Evolutionary conservation across 2,113 vertebrate genomes (phyloP), one percentile per base, ranked within the genome.

Genomic region (Spea multiplicata): DNA sequence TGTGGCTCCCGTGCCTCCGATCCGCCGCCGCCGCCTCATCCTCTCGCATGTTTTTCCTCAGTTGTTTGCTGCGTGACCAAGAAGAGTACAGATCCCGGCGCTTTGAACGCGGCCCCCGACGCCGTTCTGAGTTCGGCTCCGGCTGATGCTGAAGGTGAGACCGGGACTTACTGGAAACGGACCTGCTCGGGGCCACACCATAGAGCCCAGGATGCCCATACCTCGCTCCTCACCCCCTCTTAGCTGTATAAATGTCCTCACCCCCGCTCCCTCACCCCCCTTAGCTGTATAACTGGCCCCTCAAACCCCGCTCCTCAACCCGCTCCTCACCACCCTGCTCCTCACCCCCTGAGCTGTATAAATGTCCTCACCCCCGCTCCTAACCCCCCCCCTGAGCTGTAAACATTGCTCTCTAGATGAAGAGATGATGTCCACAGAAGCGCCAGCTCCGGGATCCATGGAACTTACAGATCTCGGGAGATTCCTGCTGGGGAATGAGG

Each of bases 401-500:
- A 52, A 10, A 52, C 50, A 52, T 52, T 53, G 13, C 9, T 12
- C 83, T 66, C 14, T 83, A 96, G 96, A 99, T 66, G 97, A 98
- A 3, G 97, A 99, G 62, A 94, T 95, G 66, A 95, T 97, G 94
- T 88, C 88, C 70, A 94, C 93, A 0, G 95, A 97, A 47, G 88
- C 92, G 2, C 85, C 91, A 47, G 86, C 95, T 81, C 85, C 86
- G 14, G 81, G 91, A 75, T 77, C 81, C 3, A 44, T 87, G 2
- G 97, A 98, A 81, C 92, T 99, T 67, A 97, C 95, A 0, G 96
- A 98, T 76, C 90, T 99, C 0, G 97, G 97, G 71, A 98, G 96
- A 83, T 94, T 94, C 77, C 89, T 99, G 71, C 88, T 95, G 87
- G 93, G 95, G 74, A 91, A 95, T 44, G 97, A 99, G 95, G 97